Evolutionary conservation across 2,888 invertebrate genomes (phyloP), one percentile per base, ranked within the genome.

Genomic region (Cheilosia scutellata): DNA sequence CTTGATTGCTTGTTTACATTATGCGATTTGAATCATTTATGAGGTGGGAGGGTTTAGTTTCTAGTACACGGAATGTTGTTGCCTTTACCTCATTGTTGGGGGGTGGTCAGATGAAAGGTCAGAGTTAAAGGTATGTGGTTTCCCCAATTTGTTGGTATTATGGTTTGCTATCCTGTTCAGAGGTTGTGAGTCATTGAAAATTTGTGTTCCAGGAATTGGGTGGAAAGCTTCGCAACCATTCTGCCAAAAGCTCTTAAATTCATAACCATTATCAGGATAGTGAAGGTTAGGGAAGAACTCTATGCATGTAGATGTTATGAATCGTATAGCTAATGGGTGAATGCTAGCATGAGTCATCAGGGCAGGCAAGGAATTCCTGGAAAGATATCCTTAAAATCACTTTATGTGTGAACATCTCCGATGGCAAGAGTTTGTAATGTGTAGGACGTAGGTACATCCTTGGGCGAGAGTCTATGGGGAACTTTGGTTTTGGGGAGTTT

Each of bases 91-190:
- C 2, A 20, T 20, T 20, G 20, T 20, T 20, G 20, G 40, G 4
- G 13, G 13, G 40, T 11, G 25, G 9, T 13, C n/a, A 4, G 37
- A n/a, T 3, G 13, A 79, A 84, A 84, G 79, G 83, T 84, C 79
- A 79, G 65, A 84, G 83, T 66, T 72, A 11, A 37, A 25, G 55
- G 33, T 6, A 55, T 62, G 62, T 84, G 75, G 83, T 75, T 83
- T 83, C 79, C 68, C 79, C 74, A 57, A 65, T 60, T 66, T 57
- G 16, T 13, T 40, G 58, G 58, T 65, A 9, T 20, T 33, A 20
- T 60, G 76, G 20, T 29, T 57, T 42, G 55, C 49, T 65, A 74
- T 74, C 40, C 57, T 62, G 55, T 42, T 76, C 33, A 13, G 9
- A 6, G 53, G 25, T 25, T 71, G 44, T 78, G 78, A 78, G 55